Conservation (phyloP, 1,140 invertebrate species). For the Calycopis cecrops region DNA sequence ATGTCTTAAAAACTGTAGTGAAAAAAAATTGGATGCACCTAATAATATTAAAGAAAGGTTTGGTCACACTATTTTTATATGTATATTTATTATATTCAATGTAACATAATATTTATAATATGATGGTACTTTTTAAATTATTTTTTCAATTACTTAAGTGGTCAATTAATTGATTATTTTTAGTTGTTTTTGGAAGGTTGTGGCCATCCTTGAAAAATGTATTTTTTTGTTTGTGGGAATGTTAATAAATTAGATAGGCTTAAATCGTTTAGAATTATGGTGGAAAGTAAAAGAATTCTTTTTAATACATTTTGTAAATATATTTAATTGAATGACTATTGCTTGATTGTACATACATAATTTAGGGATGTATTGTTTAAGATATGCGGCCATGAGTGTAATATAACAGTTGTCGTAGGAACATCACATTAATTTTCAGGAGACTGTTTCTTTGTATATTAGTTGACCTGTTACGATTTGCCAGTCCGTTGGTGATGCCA, state of each 20-base stretch:
- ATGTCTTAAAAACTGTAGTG: too few relatives aligned
- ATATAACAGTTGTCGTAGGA: slow-evolving; percentile 45
- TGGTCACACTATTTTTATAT: too few relatives aligned
- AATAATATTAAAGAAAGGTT: too few relatives aligned
- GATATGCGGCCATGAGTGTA: slow-evolving; percentile 58
- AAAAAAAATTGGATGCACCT: too few relatives aligned
- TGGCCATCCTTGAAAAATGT: slow-evolving; percentile 17
- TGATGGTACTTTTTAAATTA: neutral
- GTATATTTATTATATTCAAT: too few relatives aligned
- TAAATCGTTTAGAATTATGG: slow-evolving; percentile 31
- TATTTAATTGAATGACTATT: slow-evolving; percentile 53
- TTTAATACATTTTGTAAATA: slow-evolving; percentile 56
- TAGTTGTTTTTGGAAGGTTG: neutral
- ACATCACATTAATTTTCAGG: slow-evolving; percentile 59
- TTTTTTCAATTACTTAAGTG: too few relatives aligned
- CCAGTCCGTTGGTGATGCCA: slow-evolving; percentile 29
- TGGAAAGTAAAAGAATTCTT: slow-evolving; percentile 30
- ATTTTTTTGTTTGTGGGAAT: slow-evolving; percentile 11
- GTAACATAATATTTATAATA: too few relatives aligned
- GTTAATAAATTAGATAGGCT: slow-evolving; percentile 15
- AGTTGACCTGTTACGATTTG: slow-evolving; percentile 34
- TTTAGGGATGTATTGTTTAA: slow-evolving; percentile 47
- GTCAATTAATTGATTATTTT: slow-evolving; percentile 6
- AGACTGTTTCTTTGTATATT: slow-evolving; percentile 51
- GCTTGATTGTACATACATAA: slow-evolving; percentile 54